Percentiles rank a stretch among this genome's conserved stretches.
These are phyloP conservation scores for Campylorhamphus procurvoides DNA, from an alignment of 2,113 vertebrate genomes.

Conservation along the genomic window DNA sequence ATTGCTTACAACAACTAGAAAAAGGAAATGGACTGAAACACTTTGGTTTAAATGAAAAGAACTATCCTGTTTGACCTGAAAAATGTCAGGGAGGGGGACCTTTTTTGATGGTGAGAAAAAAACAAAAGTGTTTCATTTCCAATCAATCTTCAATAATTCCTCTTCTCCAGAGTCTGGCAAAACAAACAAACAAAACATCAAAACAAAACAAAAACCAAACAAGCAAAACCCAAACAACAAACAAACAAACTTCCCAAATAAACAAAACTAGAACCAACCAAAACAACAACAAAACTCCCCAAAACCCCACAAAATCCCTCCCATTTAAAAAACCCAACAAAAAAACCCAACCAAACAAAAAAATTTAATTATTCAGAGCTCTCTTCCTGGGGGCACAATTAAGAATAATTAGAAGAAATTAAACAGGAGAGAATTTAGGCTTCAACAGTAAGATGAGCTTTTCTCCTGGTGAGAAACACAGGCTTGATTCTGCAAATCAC, in stretches of 20 bases:
- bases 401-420: slow-evolving; percentile 54
- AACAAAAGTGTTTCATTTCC: not conserved
- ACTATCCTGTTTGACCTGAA: not conserved
- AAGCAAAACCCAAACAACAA: not conserved
- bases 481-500: not conserved
- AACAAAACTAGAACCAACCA: not conserved
- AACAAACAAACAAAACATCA: not conserved
- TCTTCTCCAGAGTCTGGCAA: not conserved
- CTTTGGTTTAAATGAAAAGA: not conserved
- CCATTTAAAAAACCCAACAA: not conserved
- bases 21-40: not conserved
- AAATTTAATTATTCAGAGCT: slow-evolving; percentile 41
- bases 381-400: slow-evolving; percentile 44
- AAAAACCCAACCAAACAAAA: not conserved
- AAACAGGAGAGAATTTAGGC: not conserved
- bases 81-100: not conserved
- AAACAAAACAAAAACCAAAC: not conserved
- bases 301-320: not conserved
- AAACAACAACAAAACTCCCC: no score
- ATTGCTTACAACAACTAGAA: not conserved
- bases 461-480: not conserved
- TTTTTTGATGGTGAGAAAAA: not conserved
- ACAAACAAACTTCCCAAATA: not conserved
- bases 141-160: slow-evolving; percentile 4
- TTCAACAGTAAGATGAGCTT: not conserved